phyloP scores from a whole-genome alignment of 64 coral and sea anemone species.

The Pocillopora damicornis region DNA sequence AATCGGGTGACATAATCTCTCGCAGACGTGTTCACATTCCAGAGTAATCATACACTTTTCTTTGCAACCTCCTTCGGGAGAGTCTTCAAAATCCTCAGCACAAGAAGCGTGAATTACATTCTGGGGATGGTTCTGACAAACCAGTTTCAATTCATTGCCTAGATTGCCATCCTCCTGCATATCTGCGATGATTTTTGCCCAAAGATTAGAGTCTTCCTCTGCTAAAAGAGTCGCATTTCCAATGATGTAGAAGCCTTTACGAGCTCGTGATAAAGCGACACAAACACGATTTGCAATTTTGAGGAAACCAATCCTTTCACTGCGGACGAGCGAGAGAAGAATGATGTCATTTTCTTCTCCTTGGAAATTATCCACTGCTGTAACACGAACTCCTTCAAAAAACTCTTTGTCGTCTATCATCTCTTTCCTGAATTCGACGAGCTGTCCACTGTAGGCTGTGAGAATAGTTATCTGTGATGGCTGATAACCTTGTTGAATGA shows the following conservation, averaged over 20 bases:
- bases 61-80: slow-evolving; percentile 47
- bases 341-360: slow-evolving; percentile 96
- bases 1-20: slow-evolving; percentile 48
- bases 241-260: slow-evolving; percentile 86
- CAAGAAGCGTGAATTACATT: slow-evolving; percentile 19
- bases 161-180: slow-evolving; percentile 30
- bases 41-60: slow-evolving; percentile 13
- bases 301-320: slow-evolving; percentile 91
- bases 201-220: slow-evolving; percentile 53
- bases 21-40: slow-evolving; percentile 47
- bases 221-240: slow-evolving; percentile 66
- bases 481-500: slow-evolving; percentile 72
- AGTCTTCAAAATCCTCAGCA: slow-evolving; percentile 32
- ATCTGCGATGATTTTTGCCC: slow-evolving; percentile 57
- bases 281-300: slow-evolving; percentile 75
- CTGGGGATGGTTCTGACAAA: slow-evolving; percentile 49
- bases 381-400: slow-evolving; percentile 54
- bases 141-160: slow-evolving; percentile 24
- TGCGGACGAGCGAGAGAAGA: slow-evolving; percentile 91
- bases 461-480: slow-evolving; percentile 60
- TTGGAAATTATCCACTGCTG: slow-evolving; percentile 70
- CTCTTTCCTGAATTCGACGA: slow-evolving; percentile 34
- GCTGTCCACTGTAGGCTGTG: slow-evolving; percentile 75
- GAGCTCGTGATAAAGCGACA: slow-evolving; percentile 84
- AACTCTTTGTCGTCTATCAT: slow-evolving; percentile 38